phyloP scores from a whole-genome alignment of 2,113 vertebrate species.

The Otus sunia region DNA sequence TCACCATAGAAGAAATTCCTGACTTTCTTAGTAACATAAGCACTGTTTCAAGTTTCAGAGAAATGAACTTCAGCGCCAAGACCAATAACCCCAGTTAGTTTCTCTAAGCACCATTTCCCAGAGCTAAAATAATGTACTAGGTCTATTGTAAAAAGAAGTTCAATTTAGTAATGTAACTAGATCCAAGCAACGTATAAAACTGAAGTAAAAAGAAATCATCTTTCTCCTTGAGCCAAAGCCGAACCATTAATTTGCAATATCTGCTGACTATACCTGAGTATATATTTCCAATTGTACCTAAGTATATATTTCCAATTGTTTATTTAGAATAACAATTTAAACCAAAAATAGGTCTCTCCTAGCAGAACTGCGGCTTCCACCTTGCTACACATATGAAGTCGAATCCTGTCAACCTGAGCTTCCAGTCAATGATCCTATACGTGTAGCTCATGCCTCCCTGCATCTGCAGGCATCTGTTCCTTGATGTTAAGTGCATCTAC shows the following conservation, averaged over 20 bases:
- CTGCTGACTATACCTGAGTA: background rate
- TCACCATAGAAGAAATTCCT: background rate
- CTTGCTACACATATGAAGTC: background rate
- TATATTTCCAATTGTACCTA: background rate
- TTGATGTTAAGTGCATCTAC: background rate
- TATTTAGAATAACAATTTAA: background rate
- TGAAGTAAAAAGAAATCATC: background rate
- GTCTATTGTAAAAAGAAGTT: background rate
- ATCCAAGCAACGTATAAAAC: background rate
- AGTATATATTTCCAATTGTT: background rate
- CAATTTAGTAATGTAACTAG: background rate
- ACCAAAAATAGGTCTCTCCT: background rate
- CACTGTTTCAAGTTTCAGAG: background rate
- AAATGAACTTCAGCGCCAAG: background rate
- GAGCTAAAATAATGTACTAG: background rate
- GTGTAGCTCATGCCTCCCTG: background rate
- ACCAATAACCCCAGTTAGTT: background rate
- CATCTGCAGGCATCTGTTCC: background rate
- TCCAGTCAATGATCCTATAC: background rate
- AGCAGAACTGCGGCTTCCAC: background rate
- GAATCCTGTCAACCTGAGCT: background rate
- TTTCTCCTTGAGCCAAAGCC: background rate
- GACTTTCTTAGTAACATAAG: background rate
- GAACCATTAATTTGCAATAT: background rate
- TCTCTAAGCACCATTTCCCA: background rate